Percentiles rank a stretch among this genome's conserved stretches.
Conservation (phyloP, 2,797 vertebrate species). For the Acipenser ruthenus region DNA sequence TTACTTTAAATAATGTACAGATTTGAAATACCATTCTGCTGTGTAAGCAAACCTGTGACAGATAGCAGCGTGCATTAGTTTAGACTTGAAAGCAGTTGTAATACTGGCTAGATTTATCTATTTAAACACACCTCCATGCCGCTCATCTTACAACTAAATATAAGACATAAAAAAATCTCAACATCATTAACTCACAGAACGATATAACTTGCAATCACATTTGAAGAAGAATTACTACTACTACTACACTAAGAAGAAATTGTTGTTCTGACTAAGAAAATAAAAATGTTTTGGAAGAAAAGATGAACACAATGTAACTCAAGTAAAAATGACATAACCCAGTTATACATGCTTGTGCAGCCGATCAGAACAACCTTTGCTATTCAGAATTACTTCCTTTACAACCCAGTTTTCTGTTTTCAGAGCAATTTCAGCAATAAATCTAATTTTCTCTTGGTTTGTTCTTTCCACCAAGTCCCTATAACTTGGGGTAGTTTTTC, state of each 20-base stretch:
- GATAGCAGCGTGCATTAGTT: conserved; percentile 30
- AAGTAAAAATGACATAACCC: no score
- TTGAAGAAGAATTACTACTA: no score
- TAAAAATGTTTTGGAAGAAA: no score
- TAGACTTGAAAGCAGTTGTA: conserved; percentile 32
- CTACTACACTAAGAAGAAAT: no score
- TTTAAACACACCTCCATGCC: conserved; percentile 56
- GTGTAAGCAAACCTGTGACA: conserved; percentile 20
- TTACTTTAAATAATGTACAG: no score
- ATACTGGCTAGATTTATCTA: conserved; percentile 47
- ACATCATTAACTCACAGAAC: conserved; percentile 51
- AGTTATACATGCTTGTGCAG: conserved; percentile 16
- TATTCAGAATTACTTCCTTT: conserved; percentile 45
- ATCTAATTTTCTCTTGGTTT: conserved; percentile 12
- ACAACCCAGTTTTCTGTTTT: conserved; percentile 37
- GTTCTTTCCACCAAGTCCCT: conserved; percentile 50
- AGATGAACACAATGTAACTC: no score
- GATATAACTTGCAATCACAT: conserved; percentile 39
- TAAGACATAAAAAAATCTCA: conserved; percentile 55
- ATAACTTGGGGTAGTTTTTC: conserved; percentile 36
- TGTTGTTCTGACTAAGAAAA: no score
- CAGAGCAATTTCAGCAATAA: conserved; percentile 31
- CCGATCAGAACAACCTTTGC: conserved; percentile 43
- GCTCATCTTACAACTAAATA: conserved; percentile 50
- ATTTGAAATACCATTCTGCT: not conserved